Base-by-base conservation (phyloP, 2,888 invertebrate genomes). In the Saturnia japonica region DNA sequence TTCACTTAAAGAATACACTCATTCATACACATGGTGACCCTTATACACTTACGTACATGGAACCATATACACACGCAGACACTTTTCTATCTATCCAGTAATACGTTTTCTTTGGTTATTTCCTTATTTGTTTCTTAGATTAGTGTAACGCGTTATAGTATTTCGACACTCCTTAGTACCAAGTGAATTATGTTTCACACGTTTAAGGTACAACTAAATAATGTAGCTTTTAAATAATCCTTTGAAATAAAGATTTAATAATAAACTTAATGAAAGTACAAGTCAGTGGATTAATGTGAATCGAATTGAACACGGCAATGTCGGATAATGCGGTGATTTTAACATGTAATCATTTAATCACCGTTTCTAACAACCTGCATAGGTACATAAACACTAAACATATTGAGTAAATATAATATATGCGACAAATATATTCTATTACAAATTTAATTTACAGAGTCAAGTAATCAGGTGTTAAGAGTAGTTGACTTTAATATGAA, bases 351-450 rank as follows among this genome's bases (percentile, higher is more conserved):
- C 14, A 14, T 60, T 60, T 28, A 25, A 60, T 60, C 57, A 60
- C 25, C 12, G 28, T 25, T 28, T 28, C 28, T 28, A 28, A 60
- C 28, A 28, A 60, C 25, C 14, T 28, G 28, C 57, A 60, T 60
- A 34, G 2, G 34, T 34, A 28, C 28, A 25, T 60, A 28, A 60
- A 57, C 25, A 57, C 12, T 25, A 25, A 57, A 25, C 25, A 25
- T 25, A 57, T 57, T 25, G 57, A 57, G 25, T 57, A 57, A 60
- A 25, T 28, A 60, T 28, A 60, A 60, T 54, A 54, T 54, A 22
- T 28, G 14, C 12, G 4, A 60, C 57, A 14, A 0, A 60, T 4
- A 60, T 12, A 34, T 25, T 14, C 16, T 4, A 60, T 28, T 60
- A 28, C 28, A 28, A 60, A 60, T 28, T 60, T 28, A 25, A 54